Evolutionary conservation across 2,888 invertebrate genomes (phyloP).

Genomic region (Branchipolynoe longqiensis): DNA sequence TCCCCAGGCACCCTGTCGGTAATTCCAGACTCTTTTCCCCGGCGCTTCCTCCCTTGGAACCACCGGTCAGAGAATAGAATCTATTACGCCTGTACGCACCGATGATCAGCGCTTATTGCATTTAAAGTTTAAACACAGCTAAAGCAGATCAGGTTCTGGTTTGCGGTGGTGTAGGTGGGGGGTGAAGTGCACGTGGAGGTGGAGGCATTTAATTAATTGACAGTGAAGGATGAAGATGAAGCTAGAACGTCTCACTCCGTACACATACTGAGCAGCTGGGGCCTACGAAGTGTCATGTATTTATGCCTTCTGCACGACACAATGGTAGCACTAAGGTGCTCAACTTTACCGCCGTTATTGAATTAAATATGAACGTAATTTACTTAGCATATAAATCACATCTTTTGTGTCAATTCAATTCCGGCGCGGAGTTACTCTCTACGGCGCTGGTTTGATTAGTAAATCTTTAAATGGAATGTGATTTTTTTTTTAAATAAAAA

Average conservation of each 20-base stretch:
- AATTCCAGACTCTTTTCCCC: not conserved
- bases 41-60: not conserved
- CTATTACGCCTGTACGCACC: constrained; percentile 34
- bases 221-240: constrained; percentile 17
- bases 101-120: constrained; percentile 42
- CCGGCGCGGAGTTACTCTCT: not conserved
- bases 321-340: not conserved
- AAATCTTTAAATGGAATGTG: constrained; percentile 52
- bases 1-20: constrained; percentile 16
- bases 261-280: constrained; percentile 37
- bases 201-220: constrained; percentile 37
- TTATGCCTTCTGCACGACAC: not conserved
- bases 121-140: constrained; percentile 45
- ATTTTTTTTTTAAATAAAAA: no score
- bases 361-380: constrained; percentile 58
- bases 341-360: constrained; percentile 23
- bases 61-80: constrained; percentile 25
- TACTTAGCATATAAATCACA: constrained; percentile 53
- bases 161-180: no score
- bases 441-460: constrained; percentile 33
- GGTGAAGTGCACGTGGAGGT: no score
- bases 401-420: constrained; percentile 57
- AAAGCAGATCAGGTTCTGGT: constrained; percentile 28
- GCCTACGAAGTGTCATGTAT: not conserved
- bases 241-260: constrained; percentile 11